Conservation (phyloP, 1,140 invertebrate species). For the Euschistus heros region DNA sequence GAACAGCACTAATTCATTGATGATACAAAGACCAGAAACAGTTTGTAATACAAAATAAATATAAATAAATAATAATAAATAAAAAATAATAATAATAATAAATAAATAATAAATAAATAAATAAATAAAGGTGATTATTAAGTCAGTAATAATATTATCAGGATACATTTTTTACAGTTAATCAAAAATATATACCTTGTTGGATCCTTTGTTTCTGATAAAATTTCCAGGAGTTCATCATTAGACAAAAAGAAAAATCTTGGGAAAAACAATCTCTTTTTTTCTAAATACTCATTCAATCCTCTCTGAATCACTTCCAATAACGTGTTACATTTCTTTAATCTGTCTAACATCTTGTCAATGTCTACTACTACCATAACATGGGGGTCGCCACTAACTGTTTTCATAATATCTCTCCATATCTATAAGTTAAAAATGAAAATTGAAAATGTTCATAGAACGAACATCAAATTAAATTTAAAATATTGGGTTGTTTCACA, state of each 20-base stretch:
- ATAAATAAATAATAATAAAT: too few species aligned
- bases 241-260: constrained; percentile 96
- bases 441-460: too few species aligned
- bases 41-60: too few species aligned
- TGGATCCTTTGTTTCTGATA: constrained; percentile 94
- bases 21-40: too few species aligned
- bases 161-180: neutral
- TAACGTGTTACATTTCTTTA: constrained; percentile 79
- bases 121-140: too few species aligned
- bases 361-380: constrained; percentile 80
- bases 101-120: too few species aligned
- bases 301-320: constrained; percentile 85
- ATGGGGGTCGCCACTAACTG: constrained; percentile 60
- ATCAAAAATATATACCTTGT: constrained; percentile 48
- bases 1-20: too few species aligned
- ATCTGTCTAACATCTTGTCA: constrained; percentile 83
- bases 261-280: constrained; percentile 88
- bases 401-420: constrained; percentile 92
- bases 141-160: neutral
- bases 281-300: constrained; percentile 88
- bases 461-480: too few species aligned
- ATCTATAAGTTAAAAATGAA: constrained; percentile 39
- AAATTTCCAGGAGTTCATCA: constrained; percentile 88
- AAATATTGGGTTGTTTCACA: too few species aligned
- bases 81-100: too few species aligned